These are phyloP conservation scores for Echinops telfairi DNA, from an alignment of 2,113 vertebrate genomes.

Conservation along the genomic window DNA sequence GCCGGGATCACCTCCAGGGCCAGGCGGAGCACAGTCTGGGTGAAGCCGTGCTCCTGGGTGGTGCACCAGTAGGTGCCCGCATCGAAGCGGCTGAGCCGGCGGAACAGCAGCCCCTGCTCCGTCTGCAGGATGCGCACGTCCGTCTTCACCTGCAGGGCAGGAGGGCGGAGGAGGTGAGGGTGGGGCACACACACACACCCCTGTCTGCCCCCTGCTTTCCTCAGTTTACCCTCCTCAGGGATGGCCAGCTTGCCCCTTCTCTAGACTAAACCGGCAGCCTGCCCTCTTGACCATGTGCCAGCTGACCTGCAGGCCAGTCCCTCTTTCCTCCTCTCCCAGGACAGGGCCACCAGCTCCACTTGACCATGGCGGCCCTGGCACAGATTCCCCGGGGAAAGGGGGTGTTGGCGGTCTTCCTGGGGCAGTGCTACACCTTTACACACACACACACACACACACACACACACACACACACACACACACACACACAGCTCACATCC, in stretches of 20 bases:
- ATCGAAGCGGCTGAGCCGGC: slow-evolving; percentile 90
- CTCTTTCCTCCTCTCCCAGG: background rate
- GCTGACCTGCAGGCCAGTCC: background rate
- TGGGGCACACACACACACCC: background rate
- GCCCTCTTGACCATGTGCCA: background rate
- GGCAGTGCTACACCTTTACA: background rate
- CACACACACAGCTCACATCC: background rate
- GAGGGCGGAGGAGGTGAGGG: rapidly evolving
- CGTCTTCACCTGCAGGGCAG: slow-evolving; percentile 89
- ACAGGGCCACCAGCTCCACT: background rate
- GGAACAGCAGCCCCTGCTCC: slow-evolving; percentile 94
- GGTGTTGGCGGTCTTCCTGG: background rate
- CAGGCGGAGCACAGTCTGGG: slow-evolving; percentile 90
- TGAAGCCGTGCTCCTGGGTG: slow-evolving; percentile 93
- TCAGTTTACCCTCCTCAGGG: background rate
- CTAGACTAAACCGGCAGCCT: too few relatives aligned
- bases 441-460: background rate
- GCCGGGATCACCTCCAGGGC: slow-evolving; percentile 91
- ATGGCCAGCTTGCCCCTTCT: background rate
- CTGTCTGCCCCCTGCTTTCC: background rate
- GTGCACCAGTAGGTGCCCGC: slow-evolving; percentile 92
- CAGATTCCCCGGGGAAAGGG: background rate
- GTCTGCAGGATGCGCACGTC: slow-evolving; percentile 93
- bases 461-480: too few relatives aligned
- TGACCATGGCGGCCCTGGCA: background rate